Percentiles rank a stretch among this genome's conserved stretches.
Conservation (phyloP, 2,113 vertebrate genomes). For the Cebidichthys violaceus region DNA sequence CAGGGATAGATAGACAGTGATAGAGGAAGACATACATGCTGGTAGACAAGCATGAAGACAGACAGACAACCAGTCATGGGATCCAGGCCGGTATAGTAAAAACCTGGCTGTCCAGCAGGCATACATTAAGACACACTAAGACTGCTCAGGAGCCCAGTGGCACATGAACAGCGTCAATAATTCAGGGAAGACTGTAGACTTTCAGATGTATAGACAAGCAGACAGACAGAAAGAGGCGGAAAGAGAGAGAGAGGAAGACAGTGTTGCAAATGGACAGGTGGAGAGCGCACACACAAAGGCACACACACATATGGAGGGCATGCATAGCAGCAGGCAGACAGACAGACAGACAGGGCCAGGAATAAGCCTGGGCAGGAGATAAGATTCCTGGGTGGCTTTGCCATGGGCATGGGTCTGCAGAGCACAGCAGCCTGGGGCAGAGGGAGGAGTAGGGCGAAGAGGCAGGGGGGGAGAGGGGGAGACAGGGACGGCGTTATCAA, state of each 20-base stretch:
- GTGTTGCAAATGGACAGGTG: constrained; percentile 42
- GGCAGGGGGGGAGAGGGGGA: constrained; percentile 33
- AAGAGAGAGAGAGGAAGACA: not conserved
- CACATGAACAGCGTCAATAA: constrained; percentile 14
- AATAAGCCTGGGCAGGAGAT: constrained; percentile 82
- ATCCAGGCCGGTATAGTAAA: constrained; percentile 28
- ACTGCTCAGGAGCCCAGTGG: constrained; percentile 13
- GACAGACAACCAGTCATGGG: constrained; percentile 34
- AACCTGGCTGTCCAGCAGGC: constrained; percentile 37
- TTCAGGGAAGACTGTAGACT: constrained; percentile 20
- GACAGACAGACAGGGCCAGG: constrained; percentile 62
- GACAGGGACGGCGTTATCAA: constrained; percentile 77
- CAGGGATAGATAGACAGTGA: constrained; percentile 32
- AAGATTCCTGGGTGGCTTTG: constrained; percentile 86
- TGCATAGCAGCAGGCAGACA: constrained; percentile 50
- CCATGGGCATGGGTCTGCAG: constrained; percentile 76
- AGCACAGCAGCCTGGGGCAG: constrained; percentile 72
- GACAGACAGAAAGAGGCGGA: constrained; percentile 14
- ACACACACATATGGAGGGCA: constrained; percentile 21
- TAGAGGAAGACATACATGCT: constrained; percentile 36
- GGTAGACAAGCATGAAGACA: constrained; percentile 40
- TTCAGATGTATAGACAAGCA: constrained; percentile 16
- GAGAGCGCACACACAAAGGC: constrained; percentile 23
- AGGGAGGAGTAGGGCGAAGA: constrained; percentile 65
- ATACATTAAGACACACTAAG: constrained; percentile 31